Percentiles rank a stretch among this genome's conserved stretches.
These are phyloP conservation scores for Daktulosphaira vitifoliae DNA, from an alignment of 1,140 invertebrate species.

Conservation along the genomic window DNA sequence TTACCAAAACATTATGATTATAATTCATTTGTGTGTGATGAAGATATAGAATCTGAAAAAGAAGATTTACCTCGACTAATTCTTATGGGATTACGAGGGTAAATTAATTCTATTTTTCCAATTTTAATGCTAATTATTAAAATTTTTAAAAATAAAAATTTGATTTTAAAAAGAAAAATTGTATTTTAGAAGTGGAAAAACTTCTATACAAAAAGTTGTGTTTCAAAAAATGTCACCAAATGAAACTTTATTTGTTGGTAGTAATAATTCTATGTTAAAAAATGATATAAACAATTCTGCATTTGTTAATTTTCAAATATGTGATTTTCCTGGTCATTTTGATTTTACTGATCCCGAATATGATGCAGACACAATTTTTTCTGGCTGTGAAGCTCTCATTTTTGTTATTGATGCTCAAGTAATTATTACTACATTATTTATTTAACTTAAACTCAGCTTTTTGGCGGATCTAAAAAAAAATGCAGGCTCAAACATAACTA, in stretches of 20 bases:
- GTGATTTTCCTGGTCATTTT: slow-evolving; percentile 98
- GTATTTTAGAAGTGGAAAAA: slow-evolving; percentile 79
- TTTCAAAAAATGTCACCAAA: slow-evolving; percentile 99
- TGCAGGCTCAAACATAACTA: too few species aligned
- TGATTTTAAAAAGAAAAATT: slow-evolving; percentile 47
- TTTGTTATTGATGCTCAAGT: slow-evolving; percentile 99
- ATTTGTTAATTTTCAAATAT: slow-evolving; percentile 99
- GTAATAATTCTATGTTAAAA: slow-evolving; percentile 97
- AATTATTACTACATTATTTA: slow-evolving; percentile 40
- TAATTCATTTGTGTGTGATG: slow-evolving; percentile 70
- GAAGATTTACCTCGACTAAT: slow-evolving; percentile 77
- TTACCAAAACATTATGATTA: slow-evolving; percentile 92
- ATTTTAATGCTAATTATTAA: not conserved
- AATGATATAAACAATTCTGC: slow-evolving; percentile 95
- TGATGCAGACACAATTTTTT: slow-evolving; percentile 91
- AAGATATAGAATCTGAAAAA: slow-evolving; percentile 49
- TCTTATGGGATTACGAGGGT: slow-evolving; percentile 91
- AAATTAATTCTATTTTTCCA: slow-evolving; percentile 30
- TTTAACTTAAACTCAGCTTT: too few species aligned
- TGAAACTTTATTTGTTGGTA: slow-evolving; percentile 98
- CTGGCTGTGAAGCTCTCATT: slow-evolving; percentile 88
- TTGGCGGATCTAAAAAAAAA: too few species aligned
- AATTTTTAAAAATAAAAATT: not conserved
- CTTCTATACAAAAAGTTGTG: slow-evolving; percentile 99
- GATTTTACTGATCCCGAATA: slow-evolving; percentile 95